Evolutionary conservation across 2,888 invertebrate genomes (phyloP).

Genomic region (Cephus sareptanus): DNA sequence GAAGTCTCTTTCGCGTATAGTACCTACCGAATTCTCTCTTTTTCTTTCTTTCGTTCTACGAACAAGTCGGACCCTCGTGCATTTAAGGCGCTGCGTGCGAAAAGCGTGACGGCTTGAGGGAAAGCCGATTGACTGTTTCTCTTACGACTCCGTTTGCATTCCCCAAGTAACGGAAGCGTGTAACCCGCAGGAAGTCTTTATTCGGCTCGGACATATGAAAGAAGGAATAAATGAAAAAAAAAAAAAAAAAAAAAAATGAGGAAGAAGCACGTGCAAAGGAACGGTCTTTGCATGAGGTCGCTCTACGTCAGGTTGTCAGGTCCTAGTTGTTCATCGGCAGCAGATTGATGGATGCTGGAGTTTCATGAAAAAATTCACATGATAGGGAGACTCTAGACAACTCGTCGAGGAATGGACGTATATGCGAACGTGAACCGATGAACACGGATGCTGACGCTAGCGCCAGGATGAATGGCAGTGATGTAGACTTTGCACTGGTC

Average conservation of each 20-base stretch:
- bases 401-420: not conserved
- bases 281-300: slow-evolving; percentile 7
- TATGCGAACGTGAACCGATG: not conserved
- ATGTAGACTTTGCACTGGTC: not conserved
- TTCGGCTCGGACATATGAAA: not conserved
- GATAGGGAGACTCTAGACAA: slow-evolving; percentile 59
- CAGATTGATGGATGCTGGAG: slow-evolving; percentile 51
- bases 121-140: slow-evolving; percentile 43
- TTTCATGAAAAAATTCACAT: slow-evolving; percentile 54
- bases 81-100: slow-evolving; percentile 33
- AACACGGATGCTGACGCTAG: not conserved
- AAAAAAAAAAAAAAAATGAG: not conserved
- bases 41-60: not conserved
- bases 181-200: not conserved
- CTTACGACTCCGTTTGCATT: not conserved
- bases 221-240: not conserved
- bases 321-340: slow-evolving; percentile 37
- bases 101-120: slow-evolving; percentile 64
- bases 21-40: not conserved
- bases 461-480: not conserved
- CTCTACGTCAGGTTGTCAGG: slow-evolving; percentile 6
- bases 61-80: not conserved
- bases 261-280: slow-evolving; percentile 8
- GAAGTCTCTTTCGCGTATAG: not conserved
- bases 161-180: not conserved